These are phyloP conservation scores for Drosophila cyrtoloma DNA, from an alignment of 2,888 invertebrate genomes.

Conservation along the genomic window DNA sequence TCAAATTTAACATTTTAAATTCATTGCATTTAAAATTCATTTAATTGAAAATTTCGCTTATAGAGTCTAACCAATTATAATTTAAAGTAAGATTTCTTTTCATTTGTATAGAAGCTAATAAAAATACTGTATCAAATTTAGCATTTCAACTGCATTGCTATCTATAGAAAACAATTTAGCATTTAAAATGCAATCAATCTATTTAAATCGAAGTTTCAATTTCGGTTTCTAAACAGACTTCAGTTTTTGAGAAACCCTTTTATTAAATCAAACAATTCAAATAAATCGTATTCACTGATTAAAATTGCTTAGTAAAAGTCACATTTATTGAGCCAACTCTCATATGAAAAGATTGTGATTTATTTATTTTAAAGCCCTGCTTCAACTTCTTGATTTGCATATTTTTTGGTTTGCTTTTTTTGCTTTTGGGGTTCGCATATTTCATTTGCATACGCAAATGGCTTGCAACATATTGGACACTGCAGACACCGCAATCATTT, in stretches of 20 bases:
- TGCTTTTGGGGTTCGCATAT: not conserved
- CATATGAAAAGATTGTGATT: not conserved
- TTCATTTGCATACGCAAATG: constrained; percentile 37
- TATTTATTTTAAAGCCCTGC: not conserved
- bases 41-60: too few relatives aligned
- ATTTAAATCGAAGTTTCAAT: not conserved
- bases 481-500: constrained; percentile 18
- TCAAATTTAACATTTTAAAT: too few relatives aligned
- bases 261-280: not conserved
- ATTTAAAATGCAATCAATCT: not conserved
- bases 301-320: not conserved
- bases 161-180: not conserved
- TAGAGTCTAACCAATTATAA: too few relatives aligned
- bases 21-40: too few relatives aligned
- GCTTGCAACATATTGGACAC: constrained; percentile 21
- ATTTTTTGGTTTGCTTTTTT: not conserved
- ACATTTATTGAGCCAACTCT: not conserved
- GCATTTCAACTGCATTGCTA: too few relatives aligned
- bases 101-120: too few relatives aligned
- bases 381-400: constrained; percentile 21
- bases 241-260: not conserved
- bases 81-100: too few relatives aligned
- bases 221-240: too few relatives aligned
- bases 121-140: too few relatives aligned
- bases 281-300: not conserved